phyloP scores from a whole-genome alignment of 2,888 invertebrate species.

The Ctenicera cuprea region DNA sequence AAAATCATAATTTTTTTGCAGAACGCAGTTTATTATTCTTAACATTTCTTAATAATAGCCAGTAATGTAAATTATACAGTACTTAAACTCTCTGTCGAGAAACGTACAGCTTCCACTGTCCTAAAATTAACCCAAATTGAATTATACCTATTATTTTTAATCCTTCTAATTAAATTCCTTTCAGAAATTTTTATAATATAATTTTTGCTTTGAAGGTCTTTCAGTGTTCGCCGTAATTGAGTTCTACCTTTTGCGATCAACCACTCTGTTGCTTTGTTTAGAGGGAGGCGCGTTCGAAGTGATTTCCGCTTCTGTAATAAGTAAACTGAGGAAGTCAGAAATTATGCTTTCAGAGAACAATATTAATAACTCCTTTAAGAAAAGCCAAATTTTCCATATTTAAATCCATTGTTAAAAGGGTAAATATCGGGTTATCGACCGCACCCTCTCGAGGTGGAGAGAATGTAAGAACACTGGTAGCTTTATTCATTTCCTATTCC shows the following conservation, averaged over 20 bases:
- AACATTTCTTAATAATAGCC: too few species aligned
- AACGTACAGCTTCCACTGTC: too few species aligned
- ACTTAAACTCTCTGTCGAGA: too few species aligned
- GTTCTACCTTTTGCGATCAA: slow-evolving; percentile 11
- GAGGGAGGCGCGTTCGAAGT: background rate
- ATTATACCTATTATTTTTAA: slow-evolving; percentile 6
- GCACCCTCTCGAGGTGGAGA: slow-evolving; percentile 13
- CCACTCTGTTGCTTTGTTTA: slow-evolving; percentile 17
- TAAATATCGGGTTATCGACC: slow-evolving; percentile 28
- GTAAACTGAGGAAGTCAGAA: background rate
- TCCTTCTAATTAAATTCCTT: background rate
- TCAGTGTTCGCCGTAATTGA: slow-evolving; percentile 1
- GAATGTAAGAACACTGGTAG: slow-evolving; percentile 38
- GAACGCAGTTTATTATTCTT: too few species aligned
- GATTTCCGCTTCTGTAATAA: background rate
- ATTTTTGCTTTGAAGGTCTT: slow-evolving; percentile 10
- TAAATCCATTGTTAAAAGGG: slow-evolving; percentile 17
- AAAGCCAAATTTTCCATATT: slow-evolving; percentile 19
- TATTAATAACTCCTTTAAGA: background rate
- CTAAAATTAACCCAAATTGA: background rate
- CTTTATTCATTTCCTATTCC: slow-evolving; percentile 47
- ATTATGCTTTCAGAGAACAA: slow-evolving; percentile 2
- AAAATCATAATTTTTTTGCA: too few species aligned
- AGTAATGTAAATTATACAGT: too few species aligned
- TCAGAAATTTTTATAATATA: slow-evolving; percentile 8